A percentile compares a stretch with the other conserved stretches of the same genome.
Conservation (phyloP, 2,888 invertebrate species). For the Volucella inanis region DNA sequence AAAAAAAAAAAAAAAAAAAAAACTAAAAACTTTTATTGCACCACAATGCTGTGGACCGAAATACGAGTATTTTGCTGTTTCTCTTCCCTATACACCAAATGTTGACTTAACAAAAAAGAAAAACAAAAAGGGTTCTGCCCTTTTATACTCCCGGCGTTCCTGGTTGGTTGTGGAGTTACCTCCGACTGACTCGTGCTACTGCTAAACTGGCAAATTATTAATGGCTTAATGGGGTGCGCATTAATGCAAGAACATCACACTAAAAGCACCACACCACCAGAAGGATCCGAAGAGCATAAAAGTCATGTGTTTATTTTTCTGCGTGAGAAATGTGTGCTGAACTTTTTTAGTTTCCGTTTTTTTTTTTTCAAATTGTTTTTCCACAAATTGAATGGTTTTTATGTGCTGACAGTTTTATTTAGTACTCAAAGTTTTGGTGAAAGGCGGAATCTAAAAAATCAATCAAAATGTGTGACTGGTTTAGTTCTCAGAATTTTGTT, state of each 20-base stretch:
- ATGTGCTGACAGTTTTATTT: constrained; percentile 70
- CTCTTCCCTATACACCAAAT: neutral
- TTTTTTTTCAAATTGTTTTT: constrained; percentile 46
- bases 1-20: neutral
- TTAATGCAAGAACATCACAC: constrained; percentile 70
- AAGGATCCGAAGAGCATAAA: constrained; percentile 38
- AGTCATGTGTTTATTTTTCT: constrained; percentile 26
- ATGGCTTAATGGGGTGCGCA: constrained; percentile 72
- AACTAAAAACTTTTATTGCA: constrained; percentile 20
- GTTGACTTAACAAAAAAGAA: neutral
- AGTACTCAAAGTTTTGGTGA: constrained; percentile 46
- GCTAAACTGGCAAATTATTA: constrained; percentile 71
- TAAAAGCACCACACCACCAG: constrained; percentile 45
- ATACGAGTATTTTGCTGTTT: constrained; percentile 8
- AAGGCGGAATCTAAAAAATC: constrained; percentile 21
- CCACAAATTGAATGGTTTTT: constrained; percentile 70
- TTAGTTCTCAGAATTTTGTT: neutral
- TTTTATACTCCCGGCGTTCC: neutral
- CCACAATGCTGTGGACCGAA: constrained; percentile 35
- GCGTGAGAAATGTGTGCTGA: constrained; percentile 35
- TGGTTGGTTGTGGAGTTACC: neutral
- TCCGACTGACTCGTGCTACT: constrained; percentile 67
- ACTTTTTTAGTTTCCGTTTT: neutral
- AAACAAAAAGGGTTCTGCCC: constrained; percentile 4
- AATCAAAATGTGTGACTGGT: neutral